Conservation (phyloP, 2,888 invertebrate genomes). For the Caenorhabditis uteleia region DNA sequence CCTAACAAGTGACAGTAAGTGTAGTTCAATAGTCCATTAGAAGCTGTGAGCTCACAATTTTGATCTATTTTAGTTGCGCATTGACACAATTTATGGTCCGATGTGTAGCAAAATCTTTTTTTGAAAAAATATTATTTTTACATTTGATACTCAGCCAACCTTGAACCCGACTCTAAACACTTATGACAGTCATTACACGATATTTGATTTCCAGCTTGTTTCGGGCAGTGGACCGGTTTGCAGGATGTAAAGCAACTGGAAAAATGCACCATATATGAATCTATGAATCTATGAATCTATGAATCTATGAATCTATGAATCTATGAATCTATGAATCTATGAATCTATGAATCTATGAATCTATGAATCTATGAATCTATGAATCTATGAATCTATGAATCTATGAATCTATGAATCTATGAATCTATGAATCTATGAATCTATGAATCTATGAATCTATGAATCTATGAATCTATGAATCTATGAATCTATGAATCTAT, state of each 20-base stretch:
- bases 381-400: too few relatives aligned
- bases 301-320: too few relatives aligned
- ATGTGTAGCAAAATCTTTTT: conserved; percentile 33
- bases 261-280: too few relatives aligned
- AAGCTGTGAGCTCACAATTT: background rate
- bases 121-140: background rate
- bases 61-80: conserved; percentile 17
- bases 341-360: too few relatives aligned
- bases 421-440: too few relatives aligned
- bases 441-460: too few relatives aligned
- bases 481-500: too few relatives aligned
- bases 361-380: too few relatives aligned
- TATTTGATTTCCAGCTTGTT: conserved; percentile 12
- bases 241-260: conserved; percentile 16
- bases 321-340: too few relatives aligned
- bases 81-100: conserved; percentile 24
- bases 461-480: too few relatives aligned
- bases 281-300: too few relatives aligned
- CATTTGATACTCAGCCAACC: conserved; percentile 1
- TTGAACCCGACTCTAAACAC: conserved; percentile 16
- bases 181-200: conserved; percentile 26
- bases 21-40: conserved; percentile 6
- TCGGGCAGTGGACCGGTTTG: conserved; percentile 15
- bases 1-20: conserved; percentile 32
- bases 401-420: too few relatives aligned